These are phyloP conservation scores for Brachypodius melanocephalos DNA, from an alignment of 2,113 vertebrate genomes.

Conservation along the genomic window DNA sequence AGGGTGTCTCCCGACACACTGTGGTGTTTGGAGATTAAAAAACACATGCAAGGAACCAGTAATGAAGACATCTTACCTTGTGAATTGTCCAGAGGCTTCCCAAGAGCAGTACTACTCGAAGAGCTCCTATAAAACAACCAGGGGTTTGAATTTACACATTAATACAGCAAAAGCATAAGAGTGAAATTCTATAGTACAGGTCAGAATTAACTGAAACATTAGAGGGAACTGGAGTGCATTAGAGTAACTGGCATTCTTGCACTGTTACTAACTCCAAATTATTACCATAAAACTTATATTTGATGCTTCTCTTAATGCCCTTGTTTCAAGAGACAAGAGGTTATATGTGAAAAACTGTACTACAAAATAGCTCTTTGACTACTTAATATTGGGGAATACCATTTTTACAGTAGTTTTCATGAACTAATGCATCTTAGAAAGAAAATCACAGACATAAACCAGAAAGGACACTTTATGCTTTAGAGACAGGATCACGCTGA, in stretches of 20 bases:
- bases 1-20: neutral
- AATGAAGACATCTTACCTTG: slow-evolving; percentile 69
- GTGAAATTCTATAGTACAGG: neutral
- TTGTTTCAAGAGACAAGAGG: neutral
- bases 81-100: slow-evolving; percentile 56
- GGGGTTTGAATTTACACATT: neutral
- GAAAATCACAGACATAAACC: neutral
- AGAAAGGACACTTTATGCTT: neutral
- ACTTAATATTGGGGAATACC: rapidly evolving
- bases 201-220: neutral
- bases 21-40: neutral
- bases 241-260: neutral
- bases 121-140: slow-evolving; percentile 70
- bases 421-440: neutral
- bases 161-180: neutral
- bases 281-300: rapidly evolving
- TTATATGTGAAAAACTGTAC: rapidly evolving
- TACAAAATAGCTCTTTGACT: neutral
- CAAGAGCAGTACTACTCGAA: slow-evolving; percentile 57
- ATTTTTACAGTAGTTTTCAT: neutral
- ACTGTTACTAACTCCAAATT: neutral
- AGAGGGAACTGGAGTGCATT: neutral
- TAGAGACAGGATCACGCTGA: neutral
- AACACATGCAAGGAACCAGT: neutral
- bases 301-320: neutral